Conservation (phyloP, 2,888 invertebrate genomes). For the Ormyrus rosae region DNA sequence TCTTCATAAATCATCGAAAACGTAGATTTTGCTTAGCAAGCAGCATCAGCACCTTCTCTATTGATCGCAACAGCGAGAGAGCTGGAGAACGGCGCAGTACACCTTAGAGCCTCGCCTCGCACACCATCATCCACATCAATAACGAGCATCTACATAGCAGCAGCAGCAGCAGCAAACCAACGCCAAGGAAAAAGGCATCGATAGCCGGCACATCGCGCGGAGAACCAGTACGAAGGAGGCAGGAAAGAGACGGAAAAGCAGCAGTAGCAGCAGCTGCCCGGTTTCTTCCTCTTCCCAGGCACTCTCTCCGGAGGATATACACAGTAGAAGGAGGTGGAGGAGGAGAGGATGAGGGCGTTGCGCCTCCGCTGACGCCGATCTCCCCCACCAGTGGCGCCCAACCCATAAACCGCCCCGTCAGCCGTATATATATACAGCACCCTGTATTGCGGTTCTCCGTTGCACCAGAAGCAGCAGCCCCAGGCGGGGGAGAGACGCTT, state of each 20-base stretch:
- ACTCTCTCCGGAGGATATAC: background rate
- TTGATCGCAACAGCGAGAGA: no score
- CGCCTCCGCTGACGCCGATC: slow-evolving; percentile 34
- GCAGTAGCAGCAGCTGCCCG: slow-evolving; percentile 31
- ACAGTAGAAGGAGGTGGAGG: slow-evolving; percentile 33
- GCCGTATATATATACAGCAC: slow-evolving; percentile 44
- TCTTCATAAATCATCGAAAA: no score
- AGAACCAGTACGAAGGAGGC: background rate
- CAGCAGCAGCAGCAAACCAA: background rate
- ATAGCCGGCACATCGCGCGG: background rate
- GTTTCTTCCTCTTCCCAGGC: slow-evolving; percentile 14
- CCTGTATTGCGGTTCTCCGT: slow-evolving; percentile 60
- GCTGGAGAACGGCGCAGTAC: no score
- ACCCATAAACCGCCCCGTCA: slow-evolving; percentile 59
- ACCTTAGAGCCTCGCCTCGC: background rate
- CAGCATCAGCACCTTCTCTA: no score
- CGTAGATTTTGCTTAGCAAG: no score
- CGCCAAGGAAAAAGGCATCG: background rate
- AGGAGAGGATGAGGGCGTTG: slow-evolving; percentile 52
- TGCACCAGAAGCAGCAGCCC: slow-evolving; percentile 53
- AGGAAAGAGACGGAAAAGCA: background rate
- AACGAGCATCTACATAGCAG: background rate
- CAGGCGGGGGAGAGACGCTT: background rate
- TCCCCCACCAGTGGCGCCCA: slow-evolving; percentile 52
- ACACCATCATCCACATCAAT: background rate